phyloP scores from a whole-genome alignment of 2,113 vertebrate species.

The Sturnira hondurensis region DNA sequence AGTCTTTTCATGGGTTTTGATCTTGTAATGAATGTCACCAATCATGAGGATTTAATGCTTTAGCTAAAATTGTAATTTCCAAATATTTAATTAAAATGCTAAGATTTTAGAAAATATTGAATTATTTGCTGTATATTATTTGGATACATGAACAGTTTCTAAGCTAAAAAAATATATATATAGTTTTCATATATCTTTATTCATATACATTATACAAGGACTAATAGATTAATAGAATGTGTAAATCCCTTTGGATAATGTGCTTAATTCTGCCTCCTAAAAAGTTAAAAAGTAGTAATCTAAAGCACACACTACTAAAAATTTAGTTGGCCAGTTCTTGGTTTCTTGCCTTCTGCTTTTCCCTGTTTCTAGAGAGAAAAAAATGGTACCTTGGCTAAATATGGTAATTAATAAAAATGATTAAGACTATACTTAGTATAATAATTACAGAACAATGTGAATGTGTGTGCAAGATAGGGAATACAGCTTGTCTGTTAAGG shows the following conservation, averaged over 20 bases:
- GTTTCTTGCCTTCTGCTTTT: neutral
- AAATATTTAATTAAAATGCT: neutral
- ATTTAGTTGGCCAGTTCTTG: neutral
- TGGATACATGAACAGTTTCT: neutral
- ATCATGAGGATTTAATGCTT: slow-evolving; percentile 1
- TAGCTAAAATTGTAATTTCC: neutral
- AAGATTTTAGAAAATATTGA: neutral
- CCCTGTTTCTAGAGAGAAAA: neutral
- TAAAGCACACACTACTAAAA: neutral
- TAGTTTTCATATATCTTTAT: neutral
- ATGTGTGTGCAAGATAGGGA: neutral
- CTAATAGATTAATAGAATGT: neutral
- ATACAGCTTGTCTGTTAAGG: neutral
- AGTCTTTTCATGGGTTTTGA: neutral
- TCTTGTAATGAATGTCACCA: neutral
- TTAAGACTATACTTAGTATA: neutral
- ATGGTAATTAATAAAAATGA: neutral
- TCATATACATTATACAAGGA: neutral
- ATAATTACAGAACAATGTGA: neutral
- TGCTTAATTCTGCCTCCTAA: neutral
- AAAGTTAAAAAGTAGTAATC: neutral
- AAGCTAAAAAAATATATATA: neutral
- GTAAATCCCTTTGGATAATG: neutral
- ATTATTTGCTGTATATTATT: neutral
- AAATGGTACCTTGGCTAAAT: neutral